These are phyloP conservation scores for Puntigrus tetrazona DNA, from an alignment of 2,113 vertebrate species.

Conservation along the genomic window DNA sequence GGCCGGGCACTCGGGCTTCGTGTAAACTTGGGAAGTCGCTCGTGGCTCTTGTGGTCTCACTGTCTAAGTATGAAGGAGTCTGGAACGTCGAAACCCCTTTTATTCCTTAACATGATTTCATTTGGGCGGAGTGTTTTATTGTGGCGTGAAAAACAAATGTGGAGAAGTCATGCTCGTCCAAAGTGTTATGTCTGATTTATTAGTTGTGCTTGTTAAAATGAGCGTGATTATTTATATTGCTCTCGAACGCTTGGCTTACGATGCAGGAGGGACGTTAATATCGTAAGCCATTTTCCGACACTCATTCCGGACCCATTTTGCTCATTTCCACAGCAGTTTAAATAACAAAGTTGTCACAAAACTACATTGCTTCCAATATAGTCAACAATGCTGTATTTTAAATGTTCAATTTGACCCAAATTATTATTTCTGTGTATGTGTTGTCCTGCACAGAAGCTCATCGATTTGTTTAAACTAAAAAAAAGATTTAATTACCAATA, in stretches of 20 bases:
- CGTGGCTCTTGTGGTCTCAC: not conserved
- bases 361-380: not conserved
- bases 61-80: conserved; percentile 4
- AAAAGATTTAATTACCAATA: not conserved
- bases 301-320: not conserved
- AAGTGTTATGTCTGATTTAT: not conserved
- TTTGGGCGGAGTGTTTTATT: not conserved
- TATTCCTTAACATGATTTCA: not conserved
- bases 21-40: conserved; percentile 13
- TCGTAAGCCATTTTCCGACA: not conserved
- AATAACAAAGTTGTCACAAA: not conserved
- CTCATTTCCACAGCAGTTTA: not conserved
- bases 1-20: not conserved
- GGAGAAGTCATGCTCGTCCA: not conserved
- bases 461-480: not conserved
- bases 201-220: not conserved
- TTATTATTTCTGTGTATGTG: not conserved
- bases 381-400: not conserved
- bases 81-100: not conserved
- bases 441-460: conserved; percentile 25
- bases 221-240: not conserved
- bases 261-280: not conserved
- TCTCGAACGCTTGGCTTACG: not conserved
- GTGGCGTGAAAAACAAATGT: not conserved
- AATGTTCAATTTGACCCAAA: not conserved